Percentiles rank a stretch among this genome's conserved stretches.
These are phyloP conservation scores for Drosophila diplacantha DNA, from an alignment of 2,888 invertebrate species.

Conservation along the genomic window DNA sequence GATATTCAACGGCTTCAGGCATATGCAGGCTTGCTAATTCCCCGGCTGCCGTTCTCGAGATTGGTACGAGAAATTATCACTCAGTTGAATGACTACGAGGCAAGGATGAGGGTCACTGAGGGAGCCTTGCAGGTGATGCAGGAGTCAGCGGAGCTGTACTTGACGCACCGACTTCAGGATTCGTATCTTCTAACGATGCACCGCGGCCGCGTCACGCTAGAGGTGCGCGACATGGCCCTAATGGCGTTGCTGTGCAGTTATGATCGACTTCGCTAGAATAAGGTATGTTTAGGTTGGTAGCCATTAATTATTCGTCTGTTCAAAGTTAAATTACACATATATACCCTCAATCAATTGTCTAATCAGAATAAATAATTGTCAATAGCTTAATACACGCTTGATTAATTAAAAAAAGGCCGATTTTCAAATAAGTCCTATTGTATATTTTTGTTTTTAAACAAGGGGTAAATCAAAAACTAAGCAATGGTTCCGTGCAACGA, in stretches of 20 bases:
- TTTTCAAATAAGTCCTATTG: conserved; percentile 24
- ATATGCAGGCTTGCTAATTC: not conserved
- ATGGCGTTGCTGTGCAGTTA: conserved; percentile 1
- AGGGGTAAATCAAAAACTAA: conserved; percentile 14
- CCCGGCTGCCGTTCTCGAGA: conserved; percentile 6
- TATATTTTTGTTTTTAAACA: conserved; percentile 32
- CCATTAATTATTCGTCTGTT: not conserved
- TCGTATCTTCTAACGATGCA: conserved; percentile 7
- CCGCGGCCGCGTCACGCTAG: conserved; percentile 3
- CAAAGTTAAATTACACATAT: not conserved
- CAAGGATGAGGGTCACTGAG: not conserved
- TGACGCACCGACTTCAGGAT: conserved; percentile 5
- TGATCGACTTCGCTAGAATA: not conserved
- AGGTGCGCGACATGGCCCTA: conserved; percentile 11
- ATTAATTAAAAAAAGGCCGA: not conserved
- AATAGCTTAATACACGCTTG: not conserved
- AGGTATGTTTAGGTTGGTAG: not conserved
- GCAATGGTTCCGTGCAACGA: conserved; percentile 18
- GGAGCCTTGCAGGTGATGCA: conserved; percentile 6
- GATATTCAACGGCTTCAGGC: not conserved
- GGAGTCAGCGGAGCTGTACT: conserved; percentile 1
- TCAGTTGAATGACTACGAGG: not conserved
- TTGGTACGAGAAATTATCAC: not conserved
- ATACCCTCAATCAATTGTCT: not conserved
- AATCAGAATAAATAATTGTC: not conserved